phyloP scores from a whole-genome alignment of 53 echinoderm and acorn worm species.

The Patiria pectinifera region DNA sequence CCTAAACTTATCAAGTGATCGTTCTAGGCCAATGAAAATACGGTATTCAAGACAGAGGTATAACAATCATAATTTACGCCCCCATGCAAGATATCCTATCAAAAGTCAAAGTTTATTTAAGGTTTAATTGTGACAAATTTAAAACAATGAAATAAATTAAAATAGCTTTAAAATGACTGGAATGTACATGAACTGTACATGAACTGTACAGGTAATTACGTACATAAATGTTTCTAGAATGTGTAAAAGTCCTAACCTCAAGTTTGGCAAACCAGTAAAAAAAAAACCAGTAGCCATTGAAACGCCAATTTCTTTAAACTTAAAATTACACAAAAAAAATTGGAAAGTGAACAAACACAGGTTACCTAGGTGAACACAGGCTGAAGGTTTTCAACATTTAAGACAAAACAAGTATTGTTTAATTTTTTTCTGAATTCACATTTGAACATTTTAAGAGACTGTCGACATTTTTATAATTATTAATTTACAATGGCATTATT shows the following conservation, averaged over 20 bases:
- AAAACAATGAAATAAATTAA: not conserved
- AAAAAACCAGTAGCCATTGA: not conserved
- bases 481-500: constrained; percentile 38
- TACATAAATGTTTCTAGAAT: not conserved
- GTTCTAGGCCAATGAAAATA: too few relatives aligned
- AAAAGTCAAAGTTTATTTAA: too few relatives aligned
- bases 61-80: too few relatives aligned
- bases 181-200: too few relatives aligned
- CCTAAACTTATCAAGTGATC: too few relatives aligned
- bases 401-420: not conserved
- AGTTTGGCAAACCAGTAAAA: too few relatives aligned
- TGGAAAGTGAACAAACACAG: not conserved
- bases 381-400: not conserved
- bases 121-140: too few relatives aligned
- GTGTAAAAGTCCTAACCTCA: not conserved
- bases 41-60: too few relatives aligned
- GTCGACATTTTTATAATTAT: not conserved
- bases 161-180: not conserved
- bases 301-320: not conserved
- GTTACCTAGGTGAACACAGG: too few relatives aligned
- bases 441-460: too few relatives aligned
- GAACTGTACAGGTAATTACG: too few relatives aligned
- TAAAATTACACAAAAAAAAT: not conserved
- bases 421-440: not conserved
- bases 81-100: too few relatives aligned